A percentile compares a stretch with the other conserved stretches of the same genome.
Conservation (phyloP, 2,113 vertebrate species). For the Poicephalus meyeri region DNA sequence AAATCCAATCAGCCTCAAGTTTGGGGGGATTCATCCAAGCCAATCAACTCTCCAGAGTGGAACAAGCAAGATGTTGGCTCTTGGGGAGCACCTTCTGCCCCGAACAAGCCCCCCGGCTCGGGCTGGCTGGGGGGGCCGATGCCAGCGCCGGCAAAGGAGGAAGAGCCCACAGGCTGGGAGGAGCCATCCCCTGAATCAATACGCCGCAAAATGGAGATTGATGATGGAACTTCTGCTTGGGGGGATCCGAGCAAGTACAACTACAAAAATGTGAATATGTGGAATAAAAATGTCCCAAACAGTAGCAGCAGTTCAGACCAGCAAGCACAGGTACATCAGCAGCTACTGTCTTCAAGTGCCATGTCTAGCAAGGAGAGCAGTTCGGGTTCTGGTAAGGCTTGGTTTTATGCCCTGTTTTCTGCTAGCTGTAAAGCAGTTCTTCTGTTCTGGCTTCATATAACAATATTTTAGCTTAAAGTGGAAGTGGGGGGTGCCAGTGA, state of each 20-base stretch:
- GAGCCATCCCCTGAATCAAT: conserved; percentile 96
- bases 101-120: conserved; percentile 69
- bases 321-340: conserved; percentile 79
- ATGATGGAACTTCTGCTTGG: conserved; percentile 97
- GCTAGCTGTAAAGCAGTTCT: neutral
- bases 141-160: conserved; percentile 84
- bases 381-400: conserved; percentile 79
- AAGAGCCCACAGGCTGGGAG: conserved; percentile 92
- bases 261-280: conserved; percentile 90
- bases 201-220: conserved; percentile 94
- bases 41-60: conserved; percentile 86
- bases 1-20: conserved; percentile 78
- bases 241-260: conserved; percentile 91
- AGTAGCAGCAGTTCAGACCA: conserved; percentile 80
- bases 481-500: neutral
- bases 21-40: conserved; percentile 86
- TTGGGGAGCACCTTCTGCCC: conserved; percentile 75
- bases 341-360: conserved; percentile 76
- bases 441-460: neutral
- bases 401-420: neutral
- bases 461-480: neutral
- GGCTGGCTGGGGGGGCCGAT: conserved; percentile 92
- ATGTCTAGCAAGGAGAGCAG: conserved; percentile 81
- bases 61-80: conserved; percentile 85
- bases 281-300: conserved; percentile 86